These are phyloP conservation scores for Marmota flaviventris DNA, from an alignment of 2,113 vertebrate species.

Conservation along the genomic window DNA sequence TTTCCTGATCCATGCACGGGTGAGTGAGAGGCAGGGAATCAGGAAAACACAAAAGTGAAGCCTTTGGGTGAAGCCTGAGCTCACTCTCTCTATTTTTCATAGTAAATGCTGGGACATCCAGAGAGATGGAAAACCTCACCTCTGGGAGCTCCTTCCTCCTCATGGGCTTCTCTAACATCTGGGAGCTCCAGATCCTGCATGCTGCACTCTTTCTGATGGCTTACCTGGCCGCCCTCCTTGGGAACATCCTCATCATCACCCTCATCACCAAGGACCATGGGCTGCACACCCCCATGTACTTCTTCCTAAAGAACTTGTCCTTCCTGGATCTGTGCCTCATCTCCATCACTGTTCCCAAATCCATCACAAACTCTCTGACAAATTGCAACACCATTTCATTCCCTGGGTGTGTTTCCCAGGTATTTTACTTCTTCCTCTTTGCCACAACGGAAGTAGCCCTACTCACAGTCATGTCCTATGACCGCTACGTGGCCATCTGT, in stretches of 20 bases:
- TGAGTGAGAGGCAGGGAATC: neutral
- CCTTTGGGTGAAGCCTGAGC: neutral
- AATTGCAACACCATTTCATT: conserved; percentile 42
- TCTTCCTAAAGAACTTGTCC: conserved; percentile 53
- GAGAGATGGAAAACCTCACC: conserved; percentile 12
- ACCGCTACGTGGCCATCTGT: conserved; percentile 49
- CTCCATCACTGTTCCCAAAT: conserved; percentile 57
- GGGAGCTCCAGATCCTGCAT: neutral
- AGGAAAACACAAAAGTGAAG: neutral
- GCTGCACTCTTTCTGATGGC: neutral
- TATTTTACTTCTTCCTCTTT: conserved; percentile 35
- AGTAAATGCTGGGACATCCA: neutral
- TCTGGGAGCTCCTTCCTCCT: neutral
- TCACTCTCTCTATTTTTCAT: neutral
- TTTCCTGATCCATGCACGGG: neutral
- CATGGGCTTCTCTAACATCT: neutral
- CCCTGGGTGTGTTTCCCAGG: conserved; percentile 15
- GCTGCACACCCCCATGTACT: conserved; percentile 18
- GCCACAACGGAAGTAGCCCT: conserved; percentile 43
- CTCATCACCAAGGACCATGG: neutral
- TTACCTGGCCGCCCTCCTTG: neutral
- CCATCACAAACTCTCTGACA: conserved; percentile 7
- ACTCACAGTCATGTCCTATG: conserved; percentile 47
- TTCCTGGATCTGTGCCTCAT: conserved; percentile 51
- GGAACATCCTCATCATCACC: conserved; percentile 40